Base-by-base conservation (phyloP, 2,797 vertebrate species). In the Fistularia commersonii region DNA sequence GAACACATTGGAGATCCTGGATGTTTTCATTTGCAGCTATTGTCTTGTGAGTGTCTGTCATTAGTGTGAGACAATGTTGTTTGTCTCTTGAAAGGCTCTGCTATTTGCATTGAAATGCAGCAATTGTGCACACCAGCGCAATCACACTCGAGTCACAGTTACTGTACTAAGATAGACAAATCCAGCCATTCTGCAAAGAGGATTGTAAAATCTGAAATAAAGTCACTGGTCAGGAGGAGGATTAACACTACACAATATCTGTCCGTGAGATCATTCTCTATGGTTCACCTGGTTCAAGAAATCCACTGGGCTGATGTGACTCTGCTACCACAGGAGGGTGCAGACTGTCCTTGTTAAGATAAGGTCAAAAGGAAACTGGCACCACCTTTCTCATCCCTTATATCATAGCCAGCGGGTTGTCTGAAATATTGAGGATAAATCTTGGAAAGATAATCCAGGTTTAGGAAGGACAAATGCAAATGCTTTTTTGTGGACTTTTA, bases 1-100 rank as follows among this genome's bases (percentile, higher is more conserved):
- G 23, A 8, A 67, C 66, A 23, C 72, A 75, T 68, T 71, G 32
- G 61, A 61, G 60, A 51, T 78, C 50, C 48, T 59, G 42, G 58
- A 75, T 61, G 66, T 54, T 69, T 79, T 80, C 49, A 76, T 79
- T 76, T 77, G 58, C 62, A 45, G 64, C 72, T 49, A 66, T 80
- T 86, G 76, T 77, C 54, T 71, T 48, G 38, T 67, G 72, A 73
- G 68, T 48, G 59, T 15, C 52, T 64, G 64, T 69, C 69, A 66
- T 79, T 75, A 80, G 66, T 74, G 69, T 80, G 14, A 46, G 64
- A 72, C 61, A 69, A 64, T 50, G 52, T 1, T 32, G 42, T 44
- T 23, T 2, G 56, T 38, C 32, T 62, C 36, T 72, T 32, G 51
- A 36, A 56, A 32, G 33, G 8, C 12, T 45, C 32, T 36, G 41